Evolutionary conservation across 2,888 invertebrate genomes (phyloP), one percentile per base, ranked within the genome.

Genomic region (Epiblema foenella): DNA sequence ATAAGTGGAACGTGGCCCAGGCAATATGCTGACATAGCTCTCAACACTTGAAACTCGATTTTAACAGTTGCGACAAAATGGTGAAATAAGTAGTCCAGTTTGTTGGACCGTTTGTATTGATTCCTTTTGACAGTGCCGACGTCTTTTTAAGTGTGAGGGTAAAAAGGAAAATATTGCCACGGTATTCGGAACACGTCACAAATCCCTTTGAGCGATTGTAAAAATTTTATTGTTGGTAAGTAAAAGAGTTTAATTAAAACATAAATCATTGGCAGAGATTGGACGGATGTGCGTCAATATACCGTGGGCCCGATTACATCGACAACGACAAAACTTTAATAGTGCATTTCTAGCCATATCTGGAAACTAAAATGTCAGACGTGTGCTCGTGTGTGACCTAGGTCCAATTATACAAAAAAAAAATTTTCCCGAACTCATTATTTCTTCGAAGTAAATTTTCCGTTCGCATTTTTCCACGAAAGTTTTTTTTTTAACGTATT

Each of bases 1-100:
- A 89, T 85, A 85, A 88, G 85, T 81, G 84, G 85, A 83, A 84
- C 85, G 87, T 84, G 83, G 87, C 81, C 78, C 78, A 77, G 77
- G 85, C 89, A 91, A 90, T 90, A 90, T 90, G 91, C 90, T 89
- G 91, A 90, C 89, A 84, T 80, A 79, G 81, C 82, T 79, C 77
- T 77, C 83, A 84, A 84, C 83, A 83, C 86, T 88, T 82, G 83
- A 79, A 88, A 90, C 84, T 89, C 87, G 85, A 90, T 91, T 91
- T 90, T 85, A 85, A 85, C 81, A 81, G 83, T 85, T 81, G 81
- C 83, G 77, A 81, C 80, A 79, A 85, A 86, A 85, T 85, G 82
- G 82, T 77, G 81, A 83, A 85, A 84, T 86, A 87, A 86, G 85
- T 75, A 75, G 75, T 77, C 69, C 72, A 73, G 69, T 75, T 77